Conservation (phyloP, 2,113 vertebrate species). For the Toxostoma redivivum region DNA sequence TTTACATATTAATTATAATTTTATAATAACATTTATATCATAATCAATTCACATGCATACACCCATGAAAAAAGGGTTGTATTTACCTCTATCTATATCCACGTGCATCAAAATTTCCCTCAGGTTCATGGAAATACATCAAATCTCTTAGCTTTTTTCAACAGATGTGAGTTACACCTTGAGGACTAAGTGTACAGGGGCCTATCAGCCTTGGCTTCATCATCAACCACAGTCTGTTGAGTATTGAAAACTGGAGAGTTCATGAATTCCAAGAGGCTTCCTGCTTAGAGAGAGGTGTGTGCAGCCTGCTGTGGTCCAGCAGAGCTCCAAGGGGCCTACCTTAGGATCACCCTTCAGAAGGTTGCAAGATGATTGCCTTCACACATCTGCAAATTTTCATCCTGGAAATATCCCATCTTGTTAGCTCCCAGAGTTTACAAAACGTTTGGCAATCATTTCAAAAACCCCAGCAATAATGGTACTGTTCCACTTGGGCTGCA, state of each 20-base stretch:
- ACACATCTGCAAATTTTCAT: not conserved
- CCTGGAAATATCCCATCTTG: not conserved
- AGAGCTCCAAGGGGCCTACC: not conserved
- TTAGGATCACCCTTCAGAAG: not conserved
- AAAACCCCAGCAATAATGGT: not conserved
- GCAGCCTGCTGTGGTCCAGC: not conserved
- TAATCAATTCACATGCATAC: not conserved
- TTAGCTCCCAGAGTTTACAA: not conserved
- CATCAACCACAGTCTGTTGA: accelerated
- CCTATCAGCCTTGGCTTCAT: not conserved
- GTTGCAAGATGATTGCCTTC: not conserved
- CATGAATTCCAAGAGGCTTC: not conserved
- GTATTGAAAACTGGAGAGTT: not conserved
- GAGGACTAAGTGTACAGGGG: not conserved
- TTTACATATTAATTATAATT: not conserved
- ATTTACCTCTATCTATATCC: not conserved
- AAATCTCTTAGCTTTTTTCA: not conserved
- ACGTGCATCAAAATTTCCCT: not conserved
- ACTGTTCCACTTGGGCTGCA: not conserved
- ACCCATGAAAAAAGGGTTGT: not conserved
- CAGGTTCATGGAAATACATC: not conserved
- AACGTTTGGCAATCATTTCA: accelerated
- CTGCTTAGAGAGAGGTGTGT: not conserved
- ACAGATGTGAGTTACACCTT: not conserved
- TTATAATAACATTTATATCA: not conserved